phyloP scores from a whole-genome alignment of 2,888 invertebrate species.

The Pseudanteris insignis region DNA sequence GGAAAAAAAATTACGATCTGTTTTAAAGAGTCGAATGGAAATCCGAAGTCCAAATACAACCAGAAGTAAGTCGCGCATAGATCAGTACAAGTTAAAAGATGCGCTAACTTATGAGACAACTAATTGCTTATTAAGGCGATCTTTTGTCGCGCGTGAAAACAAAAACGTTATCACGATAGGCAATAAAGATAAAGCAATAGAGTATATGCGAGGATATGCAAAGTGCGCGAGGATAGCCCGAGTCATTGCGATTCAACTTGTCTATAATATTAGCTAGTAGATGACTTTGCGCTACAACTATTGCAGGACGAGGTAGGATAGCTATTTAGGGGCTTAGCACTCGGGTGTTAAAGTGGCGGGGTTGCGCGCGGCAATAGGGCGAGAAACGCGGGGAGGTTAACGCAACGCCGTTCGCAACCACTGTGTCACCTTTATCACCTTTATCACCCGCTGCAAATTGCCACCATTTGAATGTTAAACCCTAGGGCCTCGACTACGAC shows the following conservation, averaged over 20 bases:
- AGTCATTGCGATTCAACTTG: constrained; percentile 43
- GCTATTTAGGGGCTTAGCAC: constrained; percentile 63
- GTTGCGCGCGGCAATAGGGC: too few relatives aligned
- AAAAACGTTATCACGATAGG: too few relatives aligned
- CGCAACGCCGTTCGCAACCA: constrained; percentile 52
- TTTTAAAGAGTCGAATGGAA: too few relatives aligned
- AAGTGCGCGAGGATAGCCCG: constrained; percentile 20
- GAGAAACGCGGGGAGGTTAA: constrained; percentile 36
- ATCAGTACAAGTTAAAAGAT: too few relatives aligned
- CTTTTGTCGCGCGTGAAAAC: neutral
- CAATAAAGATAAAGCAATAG: constrained; percentile 1
- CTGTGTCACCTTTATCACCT: constrained; percentile 66
- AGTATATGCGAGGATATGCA: constrained; percentile 1
- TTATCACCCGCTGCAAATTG: constrained; percentile 66
- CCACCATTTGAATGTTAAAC: constrained; percentile 65
- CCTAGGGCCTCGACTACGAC: constrained; percentile 59
- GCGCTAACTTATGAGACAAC: too few relatives aligned
- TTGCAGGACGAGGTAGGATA: constrained; percentile 47
- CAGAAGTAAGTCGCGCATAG: too few relatives aligned
- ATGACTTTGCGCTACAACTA: constrained; percentile 39
- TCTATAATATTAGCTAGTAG: constrained; percentile 36
- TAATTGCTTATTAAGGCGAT: too few relatives aligned
- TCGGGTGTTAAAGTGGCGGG: constrained; percentile 38
- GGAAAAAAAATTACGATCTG: too few relatives aligned
- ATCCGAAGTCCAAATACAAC: too few relatives aligned